Percentiles rank a stretch among this genome's conserved stretches.
Conservation (phyloP, 2,113 vertebrate species). For the Larimichthys crocea region DNA sequence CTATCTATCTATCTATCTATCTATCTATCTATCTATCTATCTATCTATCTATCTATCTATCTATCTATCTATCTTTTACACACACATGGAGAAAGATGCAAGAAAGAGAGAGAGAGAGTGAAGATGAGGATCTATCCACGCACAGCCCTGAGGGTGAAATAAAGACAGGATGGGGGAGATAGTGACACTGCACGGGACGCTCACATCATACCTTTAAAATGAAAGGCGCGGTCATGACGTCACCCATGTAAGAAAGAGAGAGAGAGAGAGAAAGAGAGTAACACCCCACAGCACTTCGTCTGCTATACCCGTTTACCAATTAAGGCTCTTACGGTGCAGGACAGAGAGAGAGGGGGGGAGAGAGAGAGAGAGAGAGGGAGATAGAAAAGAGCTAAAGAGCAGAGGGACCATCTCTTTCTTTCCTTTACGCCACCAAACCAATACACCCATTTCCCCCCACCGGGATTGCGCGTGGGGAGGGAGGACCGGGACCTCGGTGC, state of each 20-base stretch:
- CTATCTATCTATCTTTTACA: background rate
- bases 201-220: slow-evolving; percentile 86
- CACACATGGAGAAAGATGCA: background rate
- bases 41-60: background rate
- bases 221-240: slow-evolving; percentile 86
- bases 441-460: slow-evolving; percentile 69
- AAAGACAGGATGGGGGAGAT: slow-evolving; percentile 36
- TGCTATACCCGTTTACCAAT: slow-evolving; percentile 75
- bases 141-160: background rate
- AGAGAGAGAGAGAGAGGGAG: slow-evolving; percentile 53
- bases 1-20: background rate
- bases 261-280: slow-evolving; percentile 29
- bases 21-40: background rate
- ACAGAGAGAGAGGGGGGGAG: slow-evolving; percentile 21
- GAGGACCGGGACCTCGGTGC: slow-evolving; percentile 66
- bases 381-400: slow-evolving; percentile 68
- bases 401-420: slow-evolving; percentile 74
- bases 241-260: slow-evolving; percentile 50
- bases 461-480: slow-evolving; percentile 74
- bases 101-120: background rate
- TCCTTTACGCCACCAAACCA: slow-evolving; percentile 53
- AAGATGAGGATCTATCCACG: background rate
- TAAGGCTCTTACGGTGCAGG: slow-evolving; percentile 70
- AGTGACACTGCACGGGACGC: slow-evolving; percentile 42
- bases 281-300: slow-evolving; percentile 56